Conservation (phyloP, 37 sponge, comb jelly and placozoan species). For the Agelas oroides region DNA sequence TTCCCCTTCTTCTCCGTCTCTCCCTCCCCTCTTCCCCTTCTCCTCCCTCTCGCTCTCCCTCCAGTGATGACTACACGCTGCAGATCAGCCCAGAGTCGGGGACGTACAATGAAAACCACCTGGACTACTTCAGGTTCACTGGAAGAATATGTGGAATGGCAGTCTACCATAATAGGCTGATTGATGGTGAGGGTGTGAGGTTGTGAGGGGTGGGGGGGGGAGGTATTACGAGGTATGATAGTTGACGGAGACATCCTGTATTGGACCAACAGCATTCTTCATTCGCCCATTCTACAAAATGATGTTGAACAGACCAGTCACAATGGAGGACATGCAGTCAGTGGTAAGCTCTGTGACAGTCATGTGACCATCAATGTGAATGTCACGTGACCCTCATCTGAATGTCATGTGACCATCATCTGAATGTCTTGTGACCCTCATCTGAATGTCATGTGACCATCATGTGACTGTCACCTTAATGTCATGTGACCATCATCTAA, state of each 20-base stretch:
- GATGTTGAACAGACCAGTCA: slow-evolving; percentile 85
- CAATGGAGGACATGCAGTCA: slow-evolving; percentile 93
- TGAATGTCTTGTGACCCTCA: too few species aligned
- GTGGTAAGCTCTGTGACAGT: slow-evolving; percentile 84
- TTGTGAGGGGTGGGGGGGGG: neutral
- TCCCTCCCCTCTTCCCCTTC: neutral
- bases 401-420: too few species aligned
- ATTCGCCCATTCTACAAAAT: slow-evolving; percentile 99
- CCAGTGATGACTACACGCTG: slow-evolving; percentile 98
- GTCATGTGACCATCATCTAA: neutral
- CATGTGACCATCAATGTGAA: too few species aligned
- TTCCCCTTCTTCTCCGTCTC: neutral
- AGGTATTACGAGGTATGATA: too few species aligned
- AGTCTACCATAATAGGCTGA: slow-evolving; percentile 93
- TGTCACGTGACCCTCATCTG: too few species aligned
- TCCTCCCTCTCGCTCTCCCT: neutral
- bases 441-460: too few species aligned
- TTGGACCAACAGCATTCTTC: slow-evolving; percentile 86
- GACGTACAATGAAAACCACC: slow-evolving; percentile 87
- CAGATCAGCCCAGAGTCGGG: slow-evolving; percentile 99
- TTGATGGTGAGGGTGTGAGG: slow-evolving; percentile 84
- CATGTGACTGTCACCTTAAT: neutral
- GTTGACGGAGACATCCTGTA: too few species aligned
- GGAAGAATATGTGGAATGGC: slow-evolving; percentile 98
- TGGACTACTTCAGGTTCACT: slow-evolving; percentile 92